phyloP scores from a whole-genome alignment of 2,888 invertebrate species.

The Melieria crassipennis region DNA sequence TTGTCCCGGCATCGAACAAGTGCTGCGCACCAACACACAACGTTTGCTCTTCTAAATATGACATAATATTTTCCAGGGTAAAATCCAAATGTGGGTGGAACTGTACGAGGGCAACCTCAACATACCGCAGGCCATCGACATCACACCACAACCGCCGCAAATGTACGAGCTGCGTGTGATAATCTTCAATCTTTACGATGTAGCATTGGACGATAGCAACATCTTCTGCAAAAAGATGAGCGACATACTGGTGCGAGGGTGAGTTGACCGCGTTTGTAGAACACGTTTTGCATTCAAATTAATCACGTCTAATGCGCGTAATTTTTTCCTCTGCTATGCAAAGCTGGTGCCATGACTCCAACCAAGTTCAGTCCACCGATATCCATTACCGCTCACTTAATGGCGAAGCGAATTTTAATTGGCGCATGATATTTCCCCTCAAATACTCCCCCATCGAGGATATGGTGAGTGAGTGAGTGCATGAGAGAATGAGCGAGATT shows the following conservation, averaged over 20 bases:
- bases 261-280: conserved; percentile 48
- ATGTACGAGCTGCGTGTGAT: conserved; percentile 76
- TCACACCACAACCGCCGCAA: conserved; percentile 76
- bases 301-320: no score
- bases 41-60: no score
- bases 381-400: conserved; percentile 82
- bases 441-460: conserved; percentile 80
- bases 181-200: conserved; percentile 74
- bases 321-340: no score
- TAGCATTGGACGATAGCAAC: conserved; percentile 75
- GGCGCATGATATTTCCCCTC: conserved; percentile 87
- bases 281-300: no score
- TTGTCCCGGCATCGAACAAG: conserved; percentile 80
- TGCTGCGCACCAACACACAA: conserved; percentile 50
- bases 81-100: conserved; percentile 91
- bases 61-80: conserved; percentile 71
- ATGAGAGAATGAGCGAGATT: no score
- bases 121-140: conserved; percentile 79
- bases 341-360: conserved; percentile 77
- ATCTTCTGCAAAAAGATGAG: conserved; percentile 80
- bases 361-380: conserved; percentile 81
- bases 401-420: conserved; percentile 88
- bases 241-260: conserved; percentile 82
- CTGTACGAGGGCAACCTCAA: conserved; percentile 74
- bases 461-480: conserved; percentile 66